Evolutionary conservation across 2,113 vertebrate species (phyloP).

Genomic region (Phodopus roborovskii): DNA sequence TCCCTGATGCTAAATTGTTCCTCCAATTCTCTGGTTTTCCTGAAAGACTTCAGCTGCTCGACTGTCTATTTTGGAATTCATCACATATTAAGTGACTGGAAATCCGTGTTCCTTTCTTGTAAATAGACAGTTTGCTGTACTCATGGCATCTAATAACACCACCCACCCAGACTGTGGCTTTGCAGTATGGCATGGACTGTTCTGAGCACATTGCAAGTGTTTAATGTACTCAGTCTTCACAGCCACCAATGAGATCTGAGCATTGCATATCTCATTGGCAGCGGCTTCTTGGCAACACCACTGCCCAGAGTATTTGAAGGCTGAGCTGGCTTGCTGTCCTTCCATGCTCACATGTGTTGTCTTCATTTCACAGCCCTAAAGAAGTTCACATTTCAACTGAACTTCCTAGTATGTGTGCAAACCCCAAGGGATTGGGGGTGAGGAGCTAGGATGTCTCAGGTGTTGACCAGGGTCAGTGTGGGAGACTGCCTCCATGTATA

Average conservation of each 20-base stretch:
- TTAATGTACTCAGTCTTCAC: background rate
- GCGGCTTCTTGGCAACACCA: background rate
- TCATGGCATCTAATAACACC: background rate
- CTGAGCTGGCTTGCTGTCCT: background rate
- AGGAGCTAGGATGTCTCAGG: background rate
- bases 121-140: background rate
- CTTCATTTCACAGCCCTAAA: background rate
- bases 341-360: background rate
- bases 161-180: background rate
- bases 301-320: background rate
- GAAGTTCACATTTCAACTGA: background rate
- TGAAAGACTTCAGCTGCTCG: background rate
- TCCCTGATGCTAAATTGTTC: background rate
- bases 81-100: background rate
- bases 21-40: background rate
- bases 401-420: background rate
- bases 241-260: background rate
- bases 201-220: too few species aligned
- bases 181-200: too few species aligned
- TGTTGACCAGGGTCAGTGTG: background rate
- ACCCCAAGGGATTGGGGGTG: background rate
- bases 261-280: background rate
- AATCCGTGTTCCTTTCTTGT: background rate
- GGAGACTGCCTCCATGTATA: too few species aligned
- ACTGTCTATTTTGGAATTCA: background rate